Conservation (phyloP, 1,140 invertebrate species). For the Sminthurides bifidus region DNA sequence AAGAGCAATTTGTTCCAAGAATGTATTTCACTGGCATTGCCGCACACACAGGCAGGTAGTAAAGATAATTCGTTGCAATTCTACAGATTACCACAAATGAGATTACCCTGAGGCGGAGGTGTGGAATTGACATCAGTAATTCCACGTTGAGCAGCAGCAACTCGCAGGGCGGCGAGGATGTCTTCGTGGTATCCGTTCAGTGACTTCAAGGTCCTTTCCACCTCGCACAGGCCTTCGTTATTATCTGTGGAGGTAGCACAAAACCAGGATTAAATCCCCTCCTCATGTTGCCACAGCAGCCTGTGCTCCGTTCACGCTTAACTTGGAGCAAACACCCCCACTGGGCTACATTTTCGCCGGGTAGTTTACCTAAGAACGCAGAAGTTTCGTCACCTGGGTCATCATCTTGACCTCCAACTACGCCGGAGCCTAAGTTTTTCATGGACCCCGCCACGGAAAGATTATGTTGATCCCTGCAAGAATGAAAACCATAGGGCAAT, state of each 20-base stretch:
- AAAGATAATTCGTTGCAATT: conserved; percentile 11
- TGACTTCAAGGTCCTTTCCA: conserved; percentile 56
- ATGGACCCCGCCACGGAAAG: conserved; percentile 29
- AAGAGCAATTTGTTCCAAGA: background rate
- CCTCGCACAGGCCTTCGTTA: conserved; percentile 47
- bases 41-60: background rate
- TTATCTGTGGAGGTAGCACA: too few species aligned
- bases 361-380: conserved; percentile 30
- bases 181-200: conserved; percentile 87
- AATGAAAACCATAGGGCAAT: too few species aligned
- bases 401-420: conserved; percentile 17
- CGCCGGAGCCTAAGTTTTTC: conserved; percentile 27
- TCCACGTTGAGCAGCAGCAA: conserved; percentile 57
- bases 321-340: too few species aligned
- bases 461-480: conserved; percentile 31
- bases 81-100: too few species aligned
- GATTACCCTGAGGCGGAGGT: conserved; percentile 28
- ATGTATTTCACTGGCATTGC: background rate
- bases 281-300: conserved; percentile 57
- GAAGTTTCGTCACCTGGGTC: conserved; percentile 32
- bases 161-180: conserved; percentile 72
- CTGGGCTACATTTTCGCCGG: too few species aligned
- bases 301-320: too few species aligned
- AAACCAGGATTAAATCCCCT: conserved; percentile 57
- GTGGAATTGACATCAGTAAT: conserved; percentile 33